Base-by-base conservation (phyloP, 2,888 invertebrate species). In the Drosophila parthenogenetica region DNA sequence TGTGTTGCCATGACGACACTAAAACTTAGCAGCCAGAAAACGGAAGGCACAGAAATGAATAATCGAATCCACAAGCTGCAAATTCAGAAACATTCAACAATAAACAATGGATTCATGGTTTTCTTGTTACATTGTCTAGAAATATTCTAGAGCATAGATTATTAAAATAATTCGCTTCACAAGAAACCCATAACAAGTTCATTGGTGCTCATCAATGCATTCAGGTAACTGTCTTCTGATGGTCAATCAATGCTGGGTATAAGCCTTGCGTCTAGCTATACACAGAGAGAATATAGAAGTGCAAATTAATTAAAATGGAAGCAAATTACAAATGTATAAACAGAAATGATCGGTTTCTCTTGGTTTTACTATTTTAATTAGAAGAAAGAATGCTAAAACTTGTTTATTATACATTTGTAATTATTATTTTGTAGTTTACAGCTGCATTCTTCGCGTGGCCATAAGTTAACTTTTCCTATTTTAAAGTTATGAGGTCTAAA, bases 161-260 rank as follows among this genome's bases (percentile, higher is more conserved):
- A 88, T 87, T 88, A 87, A 88, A 88, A 84, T 86, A 83, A 69
- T 79, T 88, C 79, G 80, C 81, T 69, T 80, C 77, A 79, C 67
- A 68, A 65, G 43, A 14, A 49, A 49, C 42, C 25, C 5, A 14
- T 17, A 55, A 25, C 10, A 16, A 46, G 42, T 48, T 7, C 25
- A 61, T 61, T 46, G 42, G 22, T 53, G 37, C 16, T 25, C 17
- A 53, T 42, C 50, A 32, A 35, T 16, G 19, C 42, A 43, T 11
- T 4, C 37, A 11, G 16, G 5, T 10, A 22, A 32, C 42, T 42
- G 42, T 22, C 32, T 32, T 2, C 8, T 37, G 19, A 50, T 22
- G n/a, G 37, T 37, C 37, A 50, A 50, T 37, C 17, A 50, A 19
- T 37, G n/a, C n/a, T n/a, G n/a, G 19, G 17, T 49, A n/a, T 16